These are phyloP conservation scores for Leptinotarsa undecemlineata DNA, from an alignment of 1,140 invertebrate genomes.

Conservation along the genomic window DNA sequence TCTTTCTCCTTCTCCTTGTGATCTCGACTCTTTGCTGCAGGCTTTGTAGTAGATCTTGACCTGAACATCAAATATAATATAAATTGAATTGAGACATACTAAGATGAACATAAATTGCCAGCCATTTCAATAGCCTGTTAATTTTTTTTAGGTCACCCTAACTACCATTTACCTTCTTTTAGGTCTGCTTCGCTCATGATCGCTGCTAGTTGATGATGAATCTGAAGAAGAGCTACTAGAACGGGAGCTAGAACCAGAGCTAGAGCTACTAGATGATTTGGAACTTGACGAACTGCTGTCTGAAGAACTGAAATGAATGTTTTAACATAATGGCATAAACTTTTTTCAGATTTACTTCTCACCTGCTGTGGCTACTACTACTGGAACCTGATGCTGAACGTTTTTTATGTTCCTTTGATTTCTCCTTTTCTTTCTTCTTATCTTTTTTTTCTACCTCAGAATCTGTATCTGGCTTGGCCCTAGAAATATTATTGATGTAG, in stretches of 20 bases:
- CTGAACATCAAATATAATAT: slow-evolving; percentile 33
- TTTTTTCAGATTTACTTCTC: slow-evolving; percentile 30
- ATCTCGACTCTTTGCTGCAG: slow-evolving; percentile 56
- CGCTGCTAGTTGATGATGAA: slow-evolving; percentile 61
- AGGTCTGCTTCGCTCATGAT: slow-evolving; percentile 61
- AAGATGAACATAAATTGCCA: too few species aligned
- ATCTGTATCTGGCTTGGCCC: slow-evolving; percentile 48
- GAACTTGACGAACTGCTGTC: slow-evolving; percentile 71
- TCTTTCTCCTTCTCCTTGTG: slow-evolving; percentile 61
- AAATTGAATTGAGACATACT: too few species aligned
- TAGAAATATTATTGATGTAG: slow-evolving; percentile 26
- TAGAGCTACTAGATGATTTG: slow-evolving; percentile 64
- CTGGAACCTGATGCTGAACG: slow-evolving; percentile 73
- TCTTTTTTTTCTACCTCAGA: slow-evolving; percentile 64
- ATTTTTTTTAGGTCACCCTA: too few species aligned
- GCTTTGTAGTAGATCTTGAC: slow-evolving; percentile 48
- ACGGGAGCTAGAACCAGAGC: slow-evolving; percentile 74
- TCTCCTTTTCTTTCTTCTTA: slow-evolving; percentile 65
- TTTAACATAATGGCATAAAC: slow-evolving; percentile 11
- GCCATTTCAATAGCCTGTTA: too few species aligned
- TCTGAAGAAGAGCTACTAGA: slow-evolving; percentile 72
- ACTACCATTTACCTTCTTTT: slow-evolving; percentile 60
- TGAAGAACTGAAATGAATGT: slow-evolving; percentile 66
- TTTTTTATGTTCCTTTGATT: slow-evolving; percentile 63
- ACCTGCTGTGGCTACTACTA: slow-evolving; percentile 79